phyloP scores from a whole-genome alignment of 92 coral and sea anemone species.

The Ricordea florida region DNA sequence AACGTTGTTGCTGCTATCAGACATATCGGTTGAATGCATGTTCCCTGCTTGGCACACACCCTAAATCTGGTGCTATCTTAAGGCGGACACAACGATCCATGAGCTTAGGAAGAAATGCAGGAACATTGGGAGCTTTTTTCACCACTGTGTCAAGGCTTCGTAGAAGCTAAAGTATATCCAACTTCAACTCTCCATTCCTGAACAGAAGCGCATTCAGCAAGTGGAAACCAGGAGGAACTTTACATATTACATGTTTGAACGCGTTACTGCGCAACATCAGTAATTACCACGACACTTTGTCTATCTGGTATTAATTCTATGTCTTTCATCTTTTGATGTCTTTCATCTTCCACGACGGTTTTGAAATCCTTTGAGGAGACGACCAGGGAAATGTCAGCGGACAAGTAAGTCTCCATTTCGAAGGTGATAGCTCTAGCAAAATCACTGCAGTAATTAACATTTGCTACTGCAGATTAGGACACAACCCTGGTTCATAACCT shows the following conservation, averaged over 20 bases:
- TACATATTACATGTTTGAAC: conserved; percentile 27
- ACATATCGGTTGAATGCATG: conserved; percentile 29
- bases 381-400: conserved; percentile 18
- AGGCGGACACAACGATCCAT: neutral
- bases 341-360: neutral
- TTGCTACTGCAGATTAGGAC: neutral
- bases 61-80: conserved; percentile 19
- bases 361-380: conserved; percentile 32
- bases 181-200: neutral
- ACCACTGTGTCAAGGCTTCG: conserved; percentile 16
- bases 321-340: conserved; percentile 33
- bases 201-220: neutral
- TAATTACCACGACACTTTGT: conserved; percentile 46
- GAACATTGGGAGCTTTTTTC: conserved; percentile 15
- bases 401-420: neutral
- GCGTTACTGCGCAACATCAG: conserved; percentile 35
- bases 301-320: no score
- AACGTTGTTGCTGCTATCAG: conserved; percentile 25
- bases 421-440: conserved; percentile 14
- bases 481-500: neutral
- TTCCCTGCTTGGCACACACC: conserved; percentile 37
- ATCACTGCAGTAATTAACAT: conserved; percentile 21
- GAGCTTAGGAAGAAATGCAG: conserved; percentile 24
- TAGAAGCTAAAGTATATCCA: conserved; percentile 25
- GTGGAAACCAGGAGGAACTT: conserved; percentile 38